Evolutionary conservation across 2,113 vertebrate species (phyloP), one percentile per base, ranked within the genome.

Genomic region (Acrocephalus kingi): DNA sequence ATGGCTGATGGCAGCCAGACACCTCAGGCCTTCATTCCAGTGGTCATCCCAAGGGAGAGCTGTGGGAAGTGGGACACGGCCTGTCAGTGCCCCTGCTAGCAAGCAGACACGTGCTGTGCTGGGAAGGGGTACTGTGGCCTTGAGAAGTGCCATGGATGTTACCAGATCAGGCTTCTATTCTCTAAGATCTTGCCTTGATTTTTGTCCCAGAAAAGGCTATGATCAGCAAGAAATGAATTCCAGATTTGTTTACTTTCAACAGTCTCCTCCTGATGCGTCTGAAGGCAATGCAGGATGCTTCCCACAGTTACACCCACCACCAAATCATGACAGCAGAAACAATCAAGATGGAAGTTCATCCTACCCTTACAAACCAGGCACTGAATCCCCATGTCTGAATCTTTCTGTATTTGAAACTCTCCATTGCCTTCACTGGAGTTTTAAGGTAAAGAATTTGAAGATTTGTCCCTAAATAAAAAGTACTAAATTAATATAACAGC

Each of bases 381-480:
- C 10, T 54, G 33, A 90, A 86, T 72, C 30, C 19, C n/a, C 27
- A 15, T 6, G 16, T 58, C 48, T 67, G 25, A 81, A 66, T 61
- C 19, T 64, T 87, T 81, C 48, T 68, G 21, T 41, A 72, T 75
- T 92, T 64, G 39, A 84, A 89, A 68, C 8, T 80, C 41, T 72
- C 17, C 37, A 11, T 41, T 67, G 56, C 35, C 19, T 84, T 37
- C 21, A 55, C 0, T 52, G 31, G 21, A 73, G 41, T 76, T 76
- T 67, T 56, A 91, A 92, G 63, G 49, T 4, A 2, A 85, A 87
- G 62, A 84, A 72, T 73, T 78, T 91, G 56, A 89, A 89, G 37
- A 89, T 73, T 76, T 61, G 22, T 68, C 49, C 74, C 74, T 93
- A 93, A 96, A 73, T 73, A 93, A 90, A 63, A 90, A 79, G 54